Conservation (phyloP, 2,888 invertebrate species). For the Eremobia ochroleuca region DNA sequence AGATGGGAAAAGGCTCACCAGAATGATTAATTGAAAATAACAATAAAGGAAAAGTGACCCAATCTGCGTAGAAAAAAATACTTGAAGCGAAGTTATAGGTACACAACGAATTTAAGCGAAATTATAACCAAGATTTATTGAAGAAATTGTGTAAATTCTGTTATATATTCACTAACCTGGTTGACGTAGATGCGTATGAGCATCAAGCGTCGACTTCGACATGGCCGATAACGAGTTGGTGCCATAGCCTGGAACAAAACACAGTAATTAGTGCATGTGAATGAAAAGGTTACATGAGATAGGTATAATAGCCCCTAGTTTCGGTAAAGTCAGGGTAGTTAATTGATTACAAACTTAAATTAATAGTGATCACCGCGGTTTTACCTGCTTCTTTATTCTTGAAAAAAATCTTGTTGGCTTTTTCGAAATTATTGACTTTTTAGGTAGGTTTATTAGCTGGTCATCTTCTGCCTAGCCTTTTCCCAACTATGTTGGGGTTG, state of each 20-base stretch:
- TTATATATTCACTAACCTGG: constrained; percentile 92
- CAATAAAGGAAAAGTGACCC: not conserved
- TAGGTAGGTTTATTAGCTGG: not conserved
- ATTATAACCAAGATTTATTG: not conserved
- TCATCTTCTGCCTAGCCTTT: no score
- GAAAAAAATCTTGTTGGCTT: not conserved
- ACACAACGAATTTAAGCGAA: not conserved
- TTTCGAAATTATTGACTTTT: not conserved
- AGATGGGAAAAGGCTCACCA: not conserved
- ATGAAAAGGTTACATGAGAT: not conserved
- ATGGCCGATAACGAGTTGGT: constrained; percentile 95
- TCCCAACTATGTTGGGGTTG: no score
- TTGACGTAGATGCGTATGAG: constrained; percentile 97
- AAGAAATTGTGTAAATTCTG: not conserved
- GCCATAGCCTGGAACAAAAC: constrained; percentile 94
- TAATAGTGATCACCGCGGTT: not conserved
- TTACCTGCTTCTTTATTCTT: not conserved
- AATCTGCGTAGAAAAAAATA: not conserved
- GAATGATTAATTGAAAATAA: not conserved
- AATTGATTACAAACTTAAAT: not conserved
- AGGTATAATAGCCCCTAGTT: not conserved
- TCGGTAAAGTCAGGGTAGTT: not conserved
- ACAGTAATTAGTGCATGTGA: constrained; percentile 2
- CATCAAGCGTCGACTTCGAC: constrained; percentile 96
- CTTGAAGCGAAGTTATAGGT: not conserved